phyloP scores from a whole-genome alignment of 1,140 invertebrate species.

The Magallana angulata region DNA sequence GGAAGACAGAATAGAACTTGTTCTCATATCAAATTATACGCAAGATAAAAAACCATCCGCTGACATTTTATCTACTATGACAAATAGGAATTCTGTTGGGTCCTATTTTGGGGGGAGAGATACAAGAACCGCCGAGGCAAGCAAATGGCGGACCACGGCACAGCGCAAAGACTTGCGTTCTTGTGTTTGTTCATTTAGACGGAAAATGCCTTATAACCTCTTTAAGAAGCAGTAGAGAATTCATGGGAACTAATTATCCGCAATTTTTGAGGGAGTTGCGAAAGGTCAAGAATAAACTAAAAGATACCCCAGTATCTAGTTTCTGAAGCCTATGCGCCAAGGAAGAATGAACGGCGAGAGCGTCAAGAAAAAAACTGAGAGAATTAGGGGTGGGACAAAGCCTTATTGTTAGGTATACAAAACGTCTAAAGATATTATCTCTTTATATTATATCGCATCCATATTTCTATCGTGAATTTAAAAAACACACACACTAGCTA shows the following conservation, averaged over 20 bases:
- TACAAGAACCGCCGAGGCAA: not conserved
- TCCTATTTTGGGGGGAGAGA: not conserved
- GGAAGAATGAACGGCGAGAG: not conserved
- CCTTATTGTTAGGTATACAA: not conserved
- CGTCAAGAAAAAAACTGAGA: not conserved
- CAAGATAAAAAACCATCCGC: not conserved
- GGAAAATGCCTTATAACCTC: constrained; percentile 23
- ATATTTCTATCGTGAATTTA: not conserved
- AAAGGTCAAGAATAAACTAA: constrained; percentile 23
- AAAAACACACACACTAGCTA: too few species aligned
- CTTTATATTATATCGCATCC: constrained; percentile 14
- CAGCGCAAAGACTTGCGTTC: not conserved
- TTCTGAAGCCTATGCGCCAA: not conserved
- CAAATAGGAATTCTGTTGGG: not conserved
- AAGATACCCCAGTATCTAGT: constrained; percentile 6
- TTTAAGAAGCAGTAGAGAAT: not conserved
- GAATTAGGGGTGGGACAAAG: not conserved
- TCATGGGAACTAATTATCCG: constrained; percentile 14
- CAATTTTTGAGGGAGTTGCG: constrained; percentile 10
- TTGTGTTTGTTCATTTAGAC: constrained; percentile 36
- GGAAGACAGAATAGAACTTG: not conserved
- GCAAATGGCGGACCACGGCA: not conserved
- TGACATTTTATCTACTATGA: constrained; percentile 26
- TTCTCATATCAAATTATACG: constrained; percentile 26
- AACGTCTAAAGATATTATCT: constrained; percentile 12